Evolutionary conservation across 2,113 vertebrate species (phyloP), one percentile per base, ranked within the genome.

Genomic region (Python bivittatus): DNA sequence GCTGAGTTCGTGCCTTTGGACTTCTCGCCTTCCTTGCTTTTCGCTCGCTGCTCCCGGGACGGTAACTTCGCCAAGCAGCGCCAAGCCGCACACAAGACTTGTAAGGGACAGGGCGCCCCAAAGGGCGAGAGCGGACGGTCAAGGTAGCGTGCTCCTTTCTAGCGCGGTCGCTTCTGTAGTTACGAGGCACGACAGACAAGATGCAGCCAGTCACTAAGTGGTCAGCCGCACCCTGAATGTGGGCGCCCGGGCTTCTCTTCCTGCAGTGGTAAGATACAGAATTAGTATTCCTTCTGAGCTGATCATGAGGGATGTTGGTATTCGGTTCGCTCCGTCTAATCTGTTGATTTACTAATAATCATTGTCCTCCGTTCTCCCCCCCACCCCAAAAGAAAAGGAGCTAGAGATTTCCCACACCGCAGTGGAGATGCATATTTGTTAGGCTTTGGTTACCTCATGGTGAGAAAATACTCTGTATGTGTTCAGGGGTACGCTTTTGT

Each of bases 191-290:
- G 1, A 8, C 25, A 5, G 86, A 15, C 13, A 25, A n/a, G 58
- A 92, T 85, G 83, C 88, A 48, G 88, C 79, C 88, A 2, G 6
- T 17, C 52, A 9, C 44, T 13, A 23, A 38, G 53, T 8, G 44
- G 53, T n/a, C 25, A 48, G 87, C 68, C 3, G 44, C n/a, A 64
- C 87, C 87, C 53, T 92, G 91, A 79, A 57, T 84, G 54, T 87
- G 93, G 88, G 92, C 90, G 92, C 60, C 92, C 91, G 68, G 92
- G 92, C 91, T 93, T 91, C 93, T 42, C 94, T 38, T 91, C 83
- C 91, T 92, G 96, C 90, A 68, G 94, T 38, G 97, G 96, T 97
- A 94, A 96, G 96, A n/a, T 4, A 13, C 38, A 8, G 23, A 17
- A n/a, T 56, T n/a, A 3, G 84, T 6, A 53, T 86, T 12, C 27